Percentiles rank a stretch among this genome's conserved stretches.
Conservation (phyloP, 2,113 vertebrate genomes). For the Sinocyclocheilus anophthalmus region DNA sequence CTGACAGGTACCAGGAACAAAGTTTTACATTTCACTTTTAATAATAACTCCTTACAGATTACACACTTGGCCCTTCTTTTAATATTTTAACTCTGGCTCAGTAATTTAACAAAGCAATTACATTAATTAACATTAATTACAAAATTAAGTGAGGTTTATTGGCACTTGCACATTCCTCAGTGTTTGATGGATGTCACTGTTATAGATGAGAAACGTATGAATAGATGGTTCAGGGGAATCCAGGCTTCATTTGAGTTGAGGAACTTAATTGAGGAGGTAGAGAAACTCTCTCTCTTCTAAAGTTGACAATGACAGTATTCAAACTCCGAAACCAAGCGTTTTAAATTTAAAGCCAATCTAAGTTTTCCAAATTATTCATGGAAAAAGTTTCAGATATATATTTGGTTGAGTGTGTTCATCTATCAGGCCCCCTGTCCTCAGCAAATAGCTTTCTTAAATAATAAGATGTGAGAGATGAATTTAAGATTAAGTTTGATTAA, state of each 20-base stretch:
- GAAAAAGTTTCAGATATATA: slow-evolving; percentile 20
- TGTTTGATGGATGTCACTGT: slow-evolving; percentile 38
- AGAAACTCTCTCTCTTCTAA: slow-evolving; percentile 2
- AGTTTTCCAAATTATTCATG: slow-evolving; percentile 24
- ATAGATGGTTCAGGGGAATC: slow-evolving; percentile 26
- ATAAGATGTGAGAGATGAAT: slow-evolving; percentile 2
- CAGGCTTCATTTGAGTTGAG: slow-evolving; percentile 23
- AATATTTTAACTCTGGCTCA: neutral
- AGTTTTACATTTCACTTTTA: slow-evolving; percentile 4
- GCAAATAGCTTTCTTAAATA: slow-evolving; percentile 22
- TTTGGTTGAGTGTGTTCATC: slow-evolving; percentile 30
- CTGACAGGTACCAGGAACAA: neutral
- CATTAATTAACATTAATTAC: too few relatives aligned
- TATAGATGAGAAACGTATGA: slow-evolving; percentile 33
- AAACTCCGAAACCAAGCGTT: neutral
- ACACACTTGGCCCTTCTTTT: neutral
- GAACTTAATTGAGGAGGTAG: slow-evolving; percentile 31
- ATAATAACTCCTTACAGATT: neutral
- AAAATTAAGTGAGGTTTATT: slow-evolving; percentile 30
- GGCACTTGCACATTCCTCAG: neutral
- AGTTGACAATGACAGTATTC: slow-evolving; percentile 34
- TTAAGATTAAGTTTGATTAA: slow-evolving; percentile 4
- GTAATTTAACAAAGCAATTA: slow-evolving; percentile 29
- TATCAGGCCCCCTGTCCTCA: slow-evolving; percentile 6
- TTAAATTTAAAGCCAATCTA: slow-evolving; percentile 39